Base-by-base conservation (phyloP, 2,888 invertebrate species). In the Stenchaetothrips biformis region DNA sequence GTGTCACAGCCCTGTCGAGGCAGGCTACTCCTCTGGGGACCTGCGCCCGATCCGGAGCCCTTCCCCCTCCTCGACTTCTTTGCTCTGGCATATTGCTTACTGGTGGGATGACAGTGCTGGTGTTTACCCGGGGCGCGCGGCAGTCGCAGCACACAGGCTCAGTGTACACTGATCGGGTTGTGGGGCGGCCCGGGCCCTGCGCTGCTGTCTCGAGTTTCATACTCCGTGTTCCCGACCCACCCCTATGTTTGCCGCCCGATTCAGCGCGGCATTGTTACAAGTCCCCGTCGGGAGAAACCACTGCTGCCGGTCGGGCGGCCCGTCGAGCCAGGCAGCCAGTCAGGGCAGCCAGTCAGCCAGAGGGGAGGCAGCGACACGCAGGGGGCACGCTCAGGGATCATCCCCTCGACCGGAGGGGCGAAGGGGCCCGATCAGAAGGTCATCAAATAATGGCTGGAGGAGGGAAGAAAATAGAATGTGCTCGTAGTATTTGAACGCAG, bases 41-140 rank as follows among this genome's bases (percentile, higher is more conserved):
- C 37, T 37, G 37, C 37, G 37, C 37, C 37, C 37, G 37, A 37
- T 37, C 37, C 37, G 37, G 37, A 37, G 37, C 37, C 37, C 37
- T 37, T 37, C 37, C 37, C 37, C 37, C 37, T 37, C 37, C 37
- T 37, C 37, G 53, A 53, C 13, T 21, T 67, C 67, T 18, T 67
- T 18, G 67, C 67, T n/a, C n/a, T 67, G 21, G 67, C 18, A 67
- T 67, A 67, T 67, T 67, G 67, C 67, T 67, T 67, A 67, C 67
- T 67, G 67, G n/a, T 67, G n/a, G 67, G 67, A 67, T 67, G 67
- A 67, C 67, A 67, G 21, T 21, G 67, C 21, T 67, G 16, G 53
- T 67, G 67, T 67, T 67, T n/a, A 21, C 67, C 67, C 37, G 21
- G 67, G 67, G 53, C n/a, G 4, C n/a, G 67, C 53, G 53, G 53